Percentiles rank a stretch among this genome's conserved stretches.
phyloP scores from a whole-genome alignment of 2,113 vertebrate genomes.

The Pelmatolapia mariae region DNA sequence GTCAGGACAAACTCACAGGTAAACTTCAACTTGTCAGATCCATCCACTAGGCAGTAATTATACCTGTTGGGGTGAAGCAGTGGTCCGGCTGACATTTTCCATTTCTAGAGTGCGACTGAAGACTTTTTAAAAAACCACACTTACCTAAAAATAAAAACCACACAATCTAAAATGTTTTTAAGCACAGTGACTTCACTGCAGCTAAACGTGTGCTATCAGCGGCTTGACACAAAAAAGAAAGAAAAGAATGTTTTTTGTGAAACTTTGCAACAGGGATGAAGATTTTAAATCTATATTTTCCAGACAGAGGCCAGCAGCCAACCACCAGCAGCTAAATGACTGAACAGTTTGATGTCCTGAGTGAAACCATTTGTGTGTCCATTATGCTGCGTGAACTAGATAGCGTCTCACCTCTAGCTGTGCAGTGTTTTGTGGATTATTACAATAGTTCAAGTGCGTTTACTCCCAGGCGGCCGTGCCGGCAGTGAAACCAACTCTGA shows the following conservation, averaged over 20 bases:
- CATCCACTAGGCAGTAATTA: neutral
- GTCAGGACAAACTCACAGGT: neutral
- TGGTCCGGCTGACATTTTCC: neutral
- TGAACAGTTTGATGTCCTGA: slow-evolving; percentile 33
- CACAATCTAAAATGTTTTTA: neutral
- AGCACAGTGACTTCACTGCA: neutral
- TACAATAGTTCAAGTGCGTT: slow-evolving; percentile 31
- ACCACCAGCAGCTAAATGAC: neutral
- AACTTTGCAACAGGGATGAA: neutral
- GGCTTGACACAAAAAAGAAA: neutral
- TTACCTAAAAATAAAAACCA: neutral
- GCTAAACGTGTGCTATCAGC: neutral
- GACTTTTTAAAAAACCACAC: neutral
- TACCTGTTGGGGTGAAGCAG: neutral
- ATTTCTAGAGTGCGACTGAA: neutral
- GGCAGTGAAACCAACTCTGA: neutral
- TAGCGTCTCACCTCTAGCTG: slow-evolving; percentile 22
- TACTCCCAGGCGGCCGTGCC: neutral
- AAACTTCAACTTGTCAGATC: neutral
- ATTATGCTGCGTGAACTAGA: slow-evolving; percentile 14
- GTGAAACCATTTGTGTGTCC: slow-evolving; percentile 24
- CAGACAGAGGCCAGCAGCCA: neutral
- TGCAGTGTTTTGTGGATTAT: slow-evolving; percentile 24
- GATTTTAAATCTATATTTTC: neutral
- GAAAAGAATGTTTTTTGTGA: neutral